Evolutionary conservation across 2,113 vertebrate species (phyloP), one percentile per base, ranked within the genome.

Genomic region (Elephantulus edwardii): DNA sequence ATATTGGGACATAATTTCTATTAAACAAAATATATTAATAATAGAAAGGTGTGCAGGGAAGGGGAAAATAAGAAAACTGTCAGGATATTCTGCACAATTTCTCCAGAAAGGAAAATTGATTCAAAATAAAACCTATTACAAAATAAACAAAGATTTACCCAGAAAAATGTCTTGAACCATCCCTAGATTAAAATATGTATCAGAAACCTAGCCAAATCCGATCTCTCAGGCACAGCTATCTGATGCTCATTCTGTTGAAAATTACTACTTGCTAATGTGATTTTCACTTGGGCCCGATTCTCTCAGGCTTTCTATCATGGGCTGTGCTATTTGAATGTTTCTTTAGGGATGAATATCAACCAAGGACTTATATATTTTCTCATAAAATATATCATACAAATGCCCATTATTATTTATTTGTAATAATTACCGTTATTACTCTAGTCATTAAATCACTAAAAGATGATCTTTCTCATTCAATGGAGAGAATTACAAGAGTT

Each of bases 301-400:
- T 83, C 72, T 81, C 44, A 72, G 46, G 60, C 35, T 58, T 26
- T 74, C 24, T 26, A 24, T 76, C 44, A 66, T 8, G 6, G 35
- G 14, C n/a, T 93, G 4, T 64, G 35, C 44, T 70, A 54, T 54
- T 46, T 90, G 33, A 92, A 78, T 92, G 33, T 81, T 94, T 80
- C 75, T 83, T 92, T 66, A 78, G 12, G 19, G 28, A 38, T 12
- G 16, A 66, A 80, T 24, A 84, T 38, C 81, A 89, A 50, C 35
- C 40, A 78, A 13, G 10, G 46, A 75, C 35, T 56, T 40, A 78
- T 44, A 80, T 44, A 35, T 86, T 84, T 95, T 81, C 42, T 84
- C 70, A 68, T 75, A 88, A 87, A 90, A 84, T 38, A 52, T 56
- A n/a, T 80, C 40, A 80, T 40, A 81, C 30, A 93, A 92, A 88